Evolutionary conservation across 1,140 invertebrate genomes (phyloP), one percentile per base, ranked within the genome.

Genomic region (Lycorma delicatula): DNA sequence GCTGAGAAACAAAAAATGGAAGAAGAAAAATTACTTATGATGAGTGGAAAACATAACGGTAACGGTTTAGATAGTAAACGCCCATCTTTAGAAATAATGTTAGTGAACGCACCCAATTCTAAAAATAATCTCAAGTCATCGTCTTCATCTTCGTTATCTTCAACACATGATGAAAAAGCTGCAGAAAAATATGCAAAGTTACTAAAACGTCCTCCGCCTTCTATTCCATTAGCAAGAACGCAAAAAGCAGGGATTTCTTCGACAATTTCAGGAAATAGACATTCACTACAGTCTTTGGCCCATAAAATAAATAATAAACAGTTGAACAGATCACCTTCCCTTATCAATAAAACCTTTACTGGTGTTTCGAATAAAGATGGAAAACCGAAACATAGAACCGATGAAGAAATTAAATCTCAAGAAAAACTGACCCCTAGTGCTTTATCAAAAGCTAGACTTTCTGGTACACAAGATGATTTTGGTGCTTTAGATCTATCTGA

Each of bases 401-500:
- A 36, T 47, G 27, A 56, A 55, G 41, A 57, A 65, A 9, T 38
- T 26, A 20, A 41, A 44, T n/a, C 41, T 27, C 2, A 26, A 27
- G 20, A 56, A 56, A 13, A 28, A 57, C 57, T 20, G 28, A 56
- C 23, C 23, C 16, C 16, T 9, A 44, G 41, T 44, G 5, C 11
- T 44, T 22, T 44, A 3, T 20, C 18, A 16, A 44, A 12, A 44
- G 23, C 18, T 13, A 44, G 13, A 13, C 18, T 16, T 44, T 22
- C 41, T 44, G 41, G 41, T 13, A 20, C 41, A 6, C 41, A 44
- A 20, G 54, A 56, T 28, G 44, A 44, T 26, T n/a, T n/a, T n/a
- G 66, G 65, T 13, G 67, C 64, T n/a, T 55, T 70, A 13, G 68
- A 71, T 50, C 48, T 70, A n/a, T 69, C 66, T 2, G 67, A 60